Evolutionary conservation across 2,888 invertebrate species (phyloP), one percentile per base, ranked within the genome.

Genomic region (Dicycla oo): DNA sequence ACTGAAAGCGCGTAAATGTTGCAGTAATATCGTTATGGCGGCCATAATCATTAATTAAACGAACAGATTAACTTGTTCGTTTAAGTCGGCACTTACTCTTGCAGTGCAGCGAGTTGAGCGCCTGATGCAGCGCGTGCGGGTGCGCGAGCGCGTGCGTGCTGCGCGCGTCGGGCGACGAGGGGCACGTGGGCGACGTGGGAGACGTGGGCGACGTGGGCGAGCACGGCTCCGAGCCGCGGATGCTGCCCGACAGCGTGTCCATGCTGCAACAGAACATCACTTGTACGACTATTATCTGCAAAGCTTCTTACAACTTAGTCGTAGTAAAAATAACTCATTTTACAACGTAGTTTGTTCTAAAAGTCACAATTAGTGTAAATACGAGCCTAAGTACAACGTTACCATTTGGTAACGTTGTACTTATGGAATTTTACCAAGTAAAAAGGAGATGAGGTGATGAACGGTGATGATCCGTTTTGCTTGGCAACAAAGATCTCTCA

Each of bases 231-330:
- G 99, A 99, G 90, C 98, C 99, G 83, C 97, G 97, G 81, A 99
- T 97, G 92, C 99, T 99, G 68, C 99, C 99, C 79, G 99, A 99
- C 81, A 98, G 97, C 76, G 98, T 98, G 94, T 99, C 99, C 98
- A 99, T 98, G 7, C 98, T 98, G 91, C 18, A 63, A 15, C 7
- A 30, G 15, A 30, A 49, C 11, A 49, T 11, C 5, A 23, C 15
- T 15, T 23, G 11, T 13, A 23, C 5, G 5, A 49, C 49, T 23
- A 23, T 23, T 51, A n/a, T 23, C 23, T 23, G 51, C 23, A 4
- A 23, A 23, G 5, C 45, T 18, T 23, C 13, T 13, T 23, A 13
- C 51, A 23, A 23, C 51, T 51, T 51, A 2, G 2, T 23, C 51
- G 13, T 49, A n/a, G 11, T 51, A 51, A 51, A 49, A 51, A 23